Base-by-base conservation (phyloP, 1,140 invertebrate genomes). In the Calephelis virginiensis region DNA sequence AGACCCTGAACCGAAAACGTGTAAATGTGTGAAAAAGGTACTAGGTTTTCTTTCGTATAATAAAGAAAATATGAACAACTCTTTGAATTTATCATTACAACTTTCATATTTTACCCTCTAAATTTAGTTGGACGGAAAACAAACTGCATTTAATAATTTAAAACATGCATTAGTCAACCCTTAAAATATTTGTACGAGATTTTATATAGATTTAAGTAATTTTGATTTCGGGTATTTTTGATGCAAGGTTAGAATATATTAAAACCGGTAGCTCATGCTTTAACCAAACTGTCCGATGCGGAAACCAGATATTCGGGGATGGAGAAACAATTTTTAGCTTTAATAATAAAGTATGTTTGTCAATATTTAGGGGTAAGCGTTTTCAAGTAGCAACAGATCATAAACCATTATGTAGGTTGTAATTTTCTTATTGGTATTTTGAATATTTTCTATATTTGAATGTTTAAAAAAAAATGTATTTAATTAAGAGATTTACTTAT, bases 1-100 rank as follows among this genome's bases (percentile, higher is more conserved):
- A 14, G 40, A 46, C 8, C 12, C 11, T 4, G 6, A 12, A n/a
- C 61, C 61, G 46, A 46, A 5, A 4, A 14, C 40, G 14, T 7
- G 8, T 10, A 62, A 62, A 13, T 10, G 46, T 9, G 28, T 62
- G 5, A 62, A 62, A 46, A 14, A 13, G 9, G n/a, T 62, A 0
- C n/a, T 62, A n/a, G 61, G 61, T 12, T 43, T 62, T 46, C 46
- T 62, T 46, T 62, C 61, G 2, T 62, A 62, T 62, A 46, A 62
- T 9, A n/a, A 40, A 11, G 46, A 62, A 17, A 46, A 46, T 46
- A 43, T 62, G 6, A n/a, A 62, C 13, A 46, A 43, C 7, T 62
- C 47, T 17, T 40, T 13, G 6, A 9, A 62, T n/a, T 6, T 62
- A 37, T 14, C 49, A 14, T 7, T 63, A 49, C 59, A 47, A 10